Evolutionary conservation across 2,888 invertebrate genomes (phyloP), one percentile per base, ranked within the genome.

Genomic region (Perizoma flavofasciatum): DNA sequence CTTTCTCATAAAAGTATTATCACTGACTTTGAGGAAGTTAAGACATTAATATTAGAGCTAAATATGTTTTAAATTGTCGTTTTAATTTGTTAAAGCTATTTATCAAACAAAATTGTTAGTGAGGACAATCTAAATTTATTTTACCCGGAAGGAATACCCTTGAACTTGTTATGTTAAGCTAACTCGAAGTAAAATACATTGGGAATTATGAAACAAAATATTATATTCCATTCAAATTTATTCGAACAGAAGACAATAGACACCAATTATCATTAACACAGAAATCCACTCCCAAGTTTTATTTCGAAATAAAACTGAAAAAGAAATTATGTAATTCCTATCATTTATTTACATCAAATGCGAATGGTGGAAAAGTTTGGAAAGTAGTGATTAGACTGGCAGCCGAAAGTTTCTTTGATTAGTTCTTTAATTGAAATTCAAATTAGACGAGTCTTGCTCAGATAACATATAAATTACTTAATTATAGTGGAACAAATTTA

Each of bases 401-500:
- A 41, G 5, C 32, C 40, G n/a, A 52, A 52, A 57, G 52, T 48
- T 57, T 48, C 8, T 50, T 40, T 43, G 49, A 45, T 40, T 56
- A 57, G 49, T 50, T 50, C 40, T n/a, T 4, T 50, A 32, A 50
- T 50, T 50, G 22, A 50, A 49, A 50, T 41, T 41, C 49, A 50
- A 40, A 40, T 41, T 41, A 33, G 49, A 33, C 40, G n/a, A 33
- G 41, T 41, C 49, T 50, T 50, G 33, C 11, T 32, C 33, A 6
- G 33, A 40, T 41, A n/a, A 41, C 49, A 50, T 41, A 41, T 41
- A 50, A 33, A 33, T 50, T 50, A 41, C 49, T 50, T 41, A n/a
- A 50, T 41, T 41, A 22, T 22, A 6, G 7, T 37, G 22, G 4
- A 2, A 4, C 37, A 11, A 49, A 39, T 49, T 44, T 44, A 22